Percentiles rank a stretch among this genome's conserved stretches.
These are phyloP conservation scores for Mareca strepera DNA, from an alignment of 2,797 vertebrate species.

Conservation along the genomic window DNA sequence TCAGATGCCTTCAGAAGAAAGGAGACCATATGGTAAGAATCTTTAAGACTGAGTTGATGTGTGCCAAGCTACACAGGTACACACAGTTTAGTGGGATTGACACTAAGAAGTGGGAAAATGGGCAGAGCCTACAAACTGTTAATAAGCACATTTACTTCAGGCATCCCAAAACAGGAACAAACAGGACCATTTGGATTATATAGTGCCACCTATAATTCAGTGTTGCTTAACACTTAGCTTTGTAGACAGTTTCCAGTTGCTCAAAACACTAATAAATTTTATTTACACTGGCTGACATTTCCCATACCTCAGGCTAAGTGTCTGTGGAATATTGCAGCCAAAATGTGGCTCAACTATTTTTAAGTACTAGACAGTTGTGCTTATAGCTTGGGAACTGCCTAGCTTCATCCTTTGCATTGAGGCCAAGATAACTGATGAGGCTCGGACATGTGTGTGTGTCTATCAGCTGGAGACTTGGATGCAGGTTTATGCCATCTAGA, in stretches of 20 bases:
- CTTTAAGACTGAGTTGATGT: background rate
- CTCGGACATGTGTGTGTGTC: background rate
- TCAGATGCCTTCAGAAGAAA: background rate
- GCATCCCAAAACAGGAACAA: background rate
- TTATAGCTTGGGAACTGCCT: background rate
- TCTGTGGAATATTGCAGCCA: constrained; percentile 20
- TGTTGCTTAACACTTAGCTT: background rate
- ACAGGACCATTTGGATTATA: background rate
- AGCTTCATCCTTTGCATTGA: background rate
- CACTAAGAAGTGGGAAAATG: background rate
- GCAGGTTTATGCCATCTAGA: background rate
- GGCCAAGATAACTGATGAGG: background rate
- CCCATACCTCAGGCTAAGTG: constrained; percentile 33
- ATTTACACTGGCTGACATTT: constrained; percentile 36
- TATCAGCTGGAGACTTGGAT: background rate
- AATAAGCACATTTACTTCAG: background rate
- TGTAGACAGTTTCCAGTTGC: constrained; percentile 29
- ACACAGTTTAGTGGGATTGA: background rate
- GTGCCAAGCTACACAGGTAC: background rate
- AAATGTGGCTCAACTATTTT: constrained; percentile 19
- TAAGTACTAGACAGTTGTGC: background rate
- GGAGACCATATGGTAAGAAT: background rate
- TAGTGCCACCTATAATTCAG: background rate
- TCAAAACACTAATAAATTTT: constrained; percentile 41
- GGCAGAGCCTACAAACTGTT: background rate